Percentiles rank a stretch among this genome's conserved stretches.
phyloP scores from a whole-genome alignment of 2,888 invertebrate species.

The Lochmaea capreae region DNA sequence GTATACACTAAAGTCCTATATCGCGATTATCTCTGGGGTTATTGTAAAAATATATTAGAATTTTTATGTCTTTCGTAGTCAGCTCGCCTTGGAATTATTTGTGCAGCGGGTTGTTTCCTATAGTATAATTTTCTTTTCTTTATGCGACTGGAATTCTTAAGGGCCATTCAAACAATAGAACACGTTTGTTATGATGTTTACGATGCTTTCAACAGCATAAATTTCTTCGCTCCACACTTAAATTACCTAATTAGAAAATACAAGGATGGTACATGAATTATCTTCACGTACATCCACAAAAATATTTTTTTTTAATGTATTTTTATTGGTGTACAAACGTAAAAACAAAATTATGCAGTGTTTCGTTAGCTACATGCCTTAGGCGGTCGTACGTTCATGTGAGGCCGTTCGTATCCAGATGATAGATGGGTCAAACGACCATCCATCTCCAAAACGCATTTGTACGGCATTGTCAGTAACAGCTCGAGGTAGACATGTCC shows the following conservation, averaged over 20 bases:
- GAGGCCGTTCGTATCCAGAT: constrained; percentile 60
- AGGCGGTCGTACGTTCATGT: constrained; percentile 32
- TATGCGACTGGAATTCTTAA: constrained; percentile 2
- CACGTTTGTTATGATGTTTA: background rate
- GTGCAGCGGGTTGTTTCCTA: constrained; percentile 17
- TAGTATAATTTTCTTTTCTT: constrained; percentile 22
- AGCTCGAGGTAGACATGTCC: constrained; percentile 50
- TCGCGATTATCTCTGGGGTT: constrained; percentile 34
- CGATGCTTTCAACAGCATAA: background rate
- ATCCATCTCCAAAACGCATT: constrained; percentile 61
- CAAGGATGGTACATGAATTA: background rate
- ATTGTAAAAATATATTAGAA: constrained; percentile 25
- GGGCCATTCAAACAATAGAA: background rate
- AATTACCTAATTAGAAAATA: background rate
- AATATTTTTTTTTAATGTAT: background rate
- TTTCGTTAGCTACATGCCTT: constrained; percentile 29
- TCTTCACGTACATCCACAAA: too few relatives aligned
- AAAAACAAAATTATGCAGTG: constrained; percentile 30
- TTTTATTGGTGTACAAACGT: constrained; percentile 10
- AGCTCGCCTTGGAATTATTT: constrained; percentile 7
- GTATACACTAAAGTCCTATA: constrained; percentile 34
- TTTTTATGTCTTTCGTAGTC: constrained; percentile 25
- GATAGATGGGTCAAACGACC: constrained; percentile 61
- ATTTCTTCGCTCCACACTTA: background rate
- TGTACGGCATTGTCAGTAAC: constrained; percentile 59